Evolutionary conservation across 1,140 invertebrate genomes (phyloP), one percentile per base, ranked within the genome.

Genomic region (Heterodera carotae): DNA sequence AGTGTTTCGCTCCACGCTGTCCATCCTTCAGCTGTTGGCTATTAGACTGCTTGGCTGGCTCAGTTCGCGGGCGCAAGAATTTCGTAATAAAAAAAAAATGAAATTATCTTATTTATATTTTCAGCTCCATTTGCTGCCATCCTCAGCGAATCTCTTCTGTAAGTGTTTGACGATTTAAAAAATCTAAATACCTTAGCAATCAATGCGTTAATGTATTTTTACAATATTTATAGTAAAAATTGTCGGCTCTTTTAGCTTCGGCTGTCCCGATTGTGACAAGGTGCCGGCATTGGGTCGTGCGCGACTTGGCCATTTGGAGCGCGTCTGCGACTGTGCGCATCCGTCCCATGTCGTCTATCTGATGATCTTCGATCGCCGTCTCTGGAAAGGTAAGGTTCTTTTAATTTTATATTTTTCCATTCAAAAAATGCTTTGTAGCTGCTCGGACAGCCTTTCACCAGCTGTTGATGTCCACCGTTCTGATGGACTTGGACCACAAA

Each of bases 401-500:
- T 31, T 7, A 25, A 76, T 76, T 80, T 75, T 81, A n/a, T 82
- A 15, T 53, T 53, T 10, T 10, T 15, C 48, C n/a, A n/a, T n/a
- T n/a, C n/a, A n/a, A n/a, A n/a, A n/a, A 10, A 12, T 15, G 18
- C 10, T 53, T 77, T 82, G 62, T 66, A 81, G 73, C 84, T 4
- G 86, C 84, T 22, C 69, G 86, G 8, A 67, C 59, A 12, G 79
- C 71, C 31, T 77, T 88, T 59, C 85, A 87, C 74, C 86, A 87
- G 53, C 39, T 88, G 36, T 60, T 87, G 8, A 88, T 87, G 85
- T 68, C 71, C 7, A 88, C 85, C 1, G 80, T 87, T 39, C 76
- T 87, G n/a, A 87, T 88, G 86, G 77, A 87, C 77, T 77, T 86
- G 27, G 77, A 85, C 18, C 86, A 88, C 29, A 87, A 87, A 77